Base-by-base conservation (phyloP, 2,797 vertebrate species). In the Echeneis naucrates region DNA sequence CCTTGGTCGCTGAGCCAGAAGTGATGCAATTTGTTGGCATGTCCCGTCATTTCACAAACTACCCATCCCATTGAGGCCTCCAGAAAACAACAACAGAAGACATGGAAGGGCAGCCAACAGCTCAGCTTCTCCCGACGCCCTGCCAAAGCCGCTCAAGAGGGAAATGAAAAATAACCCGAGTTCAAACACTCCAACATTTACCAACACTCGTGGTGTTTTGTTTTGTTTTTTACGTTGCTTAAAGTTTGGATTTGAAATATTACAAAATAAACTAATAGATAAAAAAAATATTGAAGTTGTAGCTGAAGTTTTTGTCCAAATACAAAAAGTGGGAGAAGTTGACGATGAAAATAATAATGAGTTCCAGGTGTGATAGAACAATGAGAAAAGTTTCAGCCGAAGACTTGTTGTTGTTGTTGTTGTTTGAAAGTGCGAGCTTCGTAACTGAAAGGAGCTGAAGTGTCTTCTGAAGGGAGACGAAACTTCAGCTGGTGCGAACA, bases 1-100 rank as follows among this genome's bases (percentile, higher is more conserved):
- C 95, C 95, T 95, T 90, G 81, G 94, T 92, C 92, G 94, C 95
- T 88, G 94, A 97, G 96, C 97, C 96, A 97, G 96, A 97, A 96
- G 96, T 95, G 96, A 98, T 96, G 96, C 96, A 97, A 97, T 98
- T 98, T 98, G 96, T 96, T 98, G 96, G 96, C 96, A 96, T 96
- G 96, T 98, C 95, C 94, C 95, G 95, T 96, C 95, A 96, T 95
- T 94, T 97, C 94, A 93, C 95, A 95, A 95, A 95, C 95, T 93
- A 93, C 95, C 95, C 94, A 88, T 94, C 96, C 96, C 95, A 95
- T 95, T 92, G 95, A 94, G 95, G 91, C 93, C 94, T 92, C 90
- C 92, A 88, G 80, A 76, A 89, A 95, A 95, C 95, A 95, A 95
- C 94, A 95, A 93, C 95, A 94, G 93, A 94, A 94, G 92, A 94